Base-by-base conservation (phyloP, 2,797 vertebrate species). In the Thalassophryne amazonica region DNA sequence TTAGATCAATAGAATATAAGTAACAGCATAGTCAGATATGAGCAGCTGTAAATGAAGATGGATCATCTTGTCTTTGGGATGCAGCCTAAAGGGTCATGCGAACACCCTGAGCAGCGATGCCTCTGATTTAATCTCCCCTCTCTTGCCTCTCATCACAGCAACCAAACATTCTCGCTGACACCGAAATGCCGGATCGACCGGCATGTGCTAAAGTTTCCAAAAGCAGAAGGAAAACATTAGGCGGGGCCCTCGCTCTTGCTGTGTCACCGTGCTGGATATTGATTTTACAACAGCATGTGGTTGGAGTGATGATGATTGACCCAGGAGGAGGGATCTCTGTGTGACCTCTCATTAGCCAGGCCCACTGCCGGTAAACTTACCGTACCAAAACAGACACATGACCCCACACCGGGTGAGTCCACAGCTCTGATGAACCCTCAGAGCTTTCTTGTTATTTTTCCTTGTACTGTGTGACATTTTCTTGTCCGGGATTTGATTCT, bases 41-140 rank as follows among this genome's bases (percentile, higher is more conserved):
- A 67, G 17, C 29, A 20, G 36, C 29, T n/a, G 20, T 30, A 75
- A 61, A 79, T 73, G 66, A 71, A 77, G 76, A 79, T 39, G 51
- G 57, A 77, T 73, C 25, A 30, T 61, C 52, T 49, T 9, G 20
- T 52, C 43, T 60, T 21, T 36, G 31, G 55, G 38, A 53, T 41
- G 29, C 36, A 51, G 51, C 59, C 62, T 58, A 2, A 37, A 21
- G 19, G 54, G 42, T 51, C 45, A 20, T 15, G 49, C 67, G 40
- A 54, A 48, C 36, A 62, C 33, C 25, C 16, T n/a, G 17, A 32
- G 54, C 30, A 27, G 36, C 2, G 20, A 25, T 1, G 37, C 9
- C 31, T 34, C 22, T 17, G 32, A 37, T 63, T 40, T 32, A 37
- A 51, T 39, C 19, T 46, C 13, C 19, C 55, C 47, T 61, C 23